phyloP scores from a whole-genome alignment of 1,140 invertebrate genomes.

The Rhagoletis pomonella region DNA sequence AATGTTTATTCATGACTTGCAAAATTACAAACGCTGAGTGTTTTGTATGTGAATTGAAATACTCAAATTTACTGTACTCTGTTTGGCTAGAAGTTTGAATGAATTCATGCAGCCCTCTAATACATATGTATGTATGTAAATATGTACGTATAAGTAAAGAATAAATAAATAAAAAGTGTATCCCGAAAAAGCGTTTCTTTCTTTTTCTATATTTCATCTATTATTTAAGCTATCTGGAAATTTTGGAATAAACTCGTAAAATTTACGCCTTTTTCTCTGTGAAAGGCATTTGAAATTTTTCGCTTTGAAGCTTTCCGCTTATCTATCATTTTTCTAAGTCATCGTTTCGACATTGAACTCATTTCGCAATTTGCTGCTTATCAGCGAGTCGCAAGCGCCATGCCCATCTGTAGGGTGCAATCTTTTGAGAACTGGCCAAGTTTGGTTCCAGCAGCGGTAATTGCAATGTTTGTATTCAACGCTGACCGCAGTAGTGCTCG shows the following conservation, averaged over 20 bases:
- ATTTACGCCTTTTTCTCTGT: background rate
- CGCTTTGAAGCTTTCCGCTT: background rate
- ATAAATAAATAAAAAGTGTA: too few relatives aligned
- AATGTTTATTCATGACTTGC: too few relatives aligned
- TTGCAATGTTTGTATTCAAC: background rate
- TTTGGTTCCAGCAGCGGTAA: background rate
- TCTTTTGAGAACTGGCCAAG: background rate
- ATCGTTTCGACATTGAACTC: background rate
- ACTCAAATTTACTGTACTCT: too few relatives aligned
- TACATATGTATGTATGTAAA: background rate
- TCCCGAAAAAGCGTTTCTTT: background rate
- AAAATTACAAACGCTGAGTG: too few relatives aligned
- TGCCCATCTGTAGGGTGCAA: slow-evolving; percentile 4
- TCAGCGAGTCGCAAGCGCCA: background rate
- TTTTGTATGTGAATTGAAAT: too few relatives aligned
- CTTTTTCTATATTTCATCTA: too few relatives aligned
- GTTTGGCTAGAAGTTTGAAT: too few relatives aligned
- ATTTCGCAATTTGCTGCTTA: background rate
- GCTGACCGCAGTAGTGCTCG: background rate
- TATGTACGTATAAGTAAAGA: background rate
- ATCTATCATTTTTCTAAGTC: background rate
- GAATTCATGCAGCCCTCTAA: background rate
- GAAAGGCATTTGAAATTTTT: background rate
- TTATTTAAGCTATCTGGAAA: too few relatives aligned
- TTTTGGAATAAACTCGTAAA: too few relatives aligned